These are phyloP conservation scores for Oryzias dopingdopingensis DNA, from an alignment of 2,797 vertebrate species.

Conservation along the genomic window DNA sequence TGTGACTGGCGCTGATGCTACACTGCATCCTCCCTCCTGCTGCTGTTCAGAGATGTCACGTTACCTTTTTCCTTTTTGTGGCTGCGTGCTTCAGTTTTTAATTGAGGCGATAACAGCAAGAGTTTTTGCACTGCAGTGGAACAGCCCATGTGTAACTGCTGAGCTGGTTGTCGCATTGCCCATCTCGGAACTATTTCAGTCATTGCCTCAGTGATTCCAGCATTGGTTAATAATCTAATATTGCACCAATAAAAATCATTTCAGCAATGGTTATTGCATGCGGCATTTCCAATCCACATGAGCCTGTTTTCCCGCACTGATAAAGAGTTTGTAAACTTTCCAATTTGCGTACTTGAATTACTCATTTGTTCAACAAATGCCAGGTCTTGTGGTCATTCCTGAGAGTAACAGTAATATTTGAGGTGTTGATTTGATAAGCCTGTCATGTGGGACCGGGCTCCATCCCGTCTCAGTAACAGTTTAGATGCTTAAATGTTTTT, in stretches of 20 bases:
- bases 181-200: constrained; percentile 18
- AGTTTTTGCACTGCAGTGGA: constrained; percentile 8
- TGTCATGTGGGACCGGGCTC: constrained; percentile 2
- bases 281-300: constrained; percentile 69
- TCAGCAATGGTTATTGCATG: constrained; percentile 61
- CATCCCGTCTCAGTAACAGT: constrained; percentile 9
- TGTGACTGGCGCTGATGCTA: constrained; percentile 37
- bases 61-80: constrained; percentile 34
- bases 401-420: constrained; percentile 34
- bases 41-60: constrained; percentile 45
- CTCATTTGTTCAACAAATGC: constrained; percentile 59
- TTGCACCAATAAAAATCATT: constrained; percentile 67
- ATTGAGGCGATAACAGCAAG: constrained; percentile 12
- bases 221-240: constrained; percentile 66
- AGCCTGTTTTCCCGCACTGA: constrained; percentile 52
- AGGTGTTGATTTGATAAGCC: constrained; percentile 20
- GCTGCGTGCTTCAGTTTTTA: constrained; percentile 31
- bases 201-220: constrained; percentile 49
- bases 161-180: constrained; percentile 12
- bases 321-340: constrained; percentile 54
- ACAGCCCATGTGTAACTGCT: constrained; percentile 5
- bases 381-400: constrained; percentile 35
- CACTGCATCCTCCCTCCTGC: constrained; percentile 42
- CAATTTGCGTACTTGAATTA: constrained; percentile 51
- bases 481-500: constrained; percentile 10